Base-by-base conservation (phyloP, 2,888 invertebrate species). In the Enchytraeus crypticus region DNA sequence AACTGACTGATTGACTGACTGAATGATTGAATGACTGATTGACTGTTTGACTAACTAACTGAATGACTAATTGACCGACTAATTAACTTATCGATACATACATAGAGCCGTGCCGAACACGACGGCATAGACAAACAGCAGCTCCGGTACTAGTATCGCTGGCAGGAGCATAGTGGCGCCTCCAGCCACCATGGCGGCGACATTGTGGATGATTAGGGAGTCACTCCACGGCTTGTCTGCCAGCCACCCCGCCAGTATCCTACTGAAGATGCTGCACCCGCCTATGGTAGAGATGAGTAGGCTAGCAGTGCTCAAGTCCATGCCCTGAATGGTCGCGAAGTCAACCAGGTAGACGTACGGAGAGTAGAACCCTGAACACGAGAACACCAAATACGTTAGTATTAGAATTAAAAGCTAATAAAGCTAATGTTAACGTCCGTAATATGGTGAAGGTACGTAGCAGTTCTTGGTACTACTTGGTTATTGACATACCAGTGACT, bases 141-240 rank as follows among this genome's bases (percentile, higher is more conserved):
- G 86, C 53, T 81, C 82, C 59, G 81, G 79, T 14, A 82, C 60
- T n/a, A 43, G 76, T 30, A 84, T 83, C 18, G 87, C 73, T 2
- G 90, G 89, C 70, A 90, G 88, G 43, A 87, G 72, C 65, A 89
- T 86, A 0, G 93, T 93, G 2, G 88, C 87, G n/a, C 92, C 72
- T n/a, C 95, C 96, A n/a, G 91, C 91, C 11, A 88, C 80, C 0
- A 90, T 88, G 60, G 96, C 83, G 0, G 92, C 91, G 38, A 88
- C 79, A 76, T 95, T 95, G 79, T 92, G 93, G 54, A 96, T 83
- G 79, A 88, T 83, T 8, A 96, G 80, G 0, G 92, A 88, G 72
- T 92, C 89, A 2, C 91, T 85, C 64, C 91, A 89, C 0, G 82
- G 87, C 84, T 58, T 88, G 87, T 79, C 92, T 81, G 60, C 76